phyloP scores from a whole-genome alignment of 2,797 vertebrate genomes.

The Sebastes iracundus region DNA sequence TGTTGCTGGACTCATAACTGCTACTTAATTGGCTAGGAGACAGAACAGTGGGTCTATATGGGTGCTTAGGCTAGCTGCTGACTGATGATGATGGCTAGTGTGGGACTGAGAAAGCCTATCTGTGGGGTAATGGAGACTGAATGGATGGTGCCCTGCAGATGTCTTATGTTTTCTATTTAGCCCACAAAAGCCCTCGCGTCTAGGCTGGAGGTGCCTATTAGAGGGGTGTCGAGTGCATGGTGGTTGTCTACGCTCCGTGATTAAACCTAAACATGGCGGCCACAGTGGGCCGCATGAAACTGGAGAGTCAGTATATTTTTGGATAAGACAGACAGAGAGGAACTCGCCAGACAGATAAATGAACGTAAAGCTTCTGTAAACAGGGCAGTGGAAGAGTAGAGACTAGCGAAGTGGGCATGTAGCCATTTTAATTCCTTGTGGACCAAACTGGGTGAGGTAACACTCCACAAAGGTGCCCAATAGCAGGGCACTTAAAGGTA shows the following conservation, averaged over 20 bases:
- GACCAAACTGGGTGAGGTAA: constrained; percentile 18
- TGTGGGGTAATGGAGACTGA: constrained; percentile 71
- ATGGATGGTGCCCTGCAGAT: constrained; percentile 66
- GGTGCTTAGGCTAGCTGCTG: constrained; percentile 70
- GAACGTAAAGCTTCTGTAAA: constrained; percentile 7
- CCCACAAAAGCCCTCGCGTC: constrained; percentile 37
- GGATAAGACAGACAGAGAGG: background rate
- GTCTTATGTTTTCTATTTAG: constrained; percentile 63
- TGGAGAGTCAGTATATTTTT: constrained; percentile 16
- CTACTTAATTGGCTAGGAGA: constrained; percentile 74
- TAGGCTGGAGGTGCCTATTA: constrained; percentile 59
- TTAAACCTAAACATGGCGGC: constrained; percentile 34
- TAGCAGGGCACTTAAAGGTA: background rate
- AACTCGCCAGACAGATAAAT: constrained; percentile 20
- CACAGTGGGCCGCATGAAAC: background rate
- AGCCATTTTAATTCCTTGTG: constrained; percentile 24
- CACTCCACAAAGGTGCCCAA: background rate
- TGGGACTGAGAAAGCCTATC: constrained; percentile 67
- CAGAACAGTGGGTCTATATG: constrained; percentile 62
- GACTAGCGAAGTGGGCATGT: background rate
- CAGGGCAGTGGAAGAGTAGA: constrained; percentile 1
- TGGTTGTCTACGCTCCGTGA: constrained; percentile 29
- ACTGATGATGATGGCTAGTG: constrained; percentile 72
- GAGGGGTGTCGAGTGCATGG: constrained; percentile 23
- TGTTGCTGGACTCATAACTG: constrained; percentile 72